A percentile compares a stretch with the other conserved stretches of the same genome.
These are phyloP conservation scores for Anoura caudifer DNA, from an alignment of 2,113 vertebrate genomes.

Conservation along the genomic window DNA sequence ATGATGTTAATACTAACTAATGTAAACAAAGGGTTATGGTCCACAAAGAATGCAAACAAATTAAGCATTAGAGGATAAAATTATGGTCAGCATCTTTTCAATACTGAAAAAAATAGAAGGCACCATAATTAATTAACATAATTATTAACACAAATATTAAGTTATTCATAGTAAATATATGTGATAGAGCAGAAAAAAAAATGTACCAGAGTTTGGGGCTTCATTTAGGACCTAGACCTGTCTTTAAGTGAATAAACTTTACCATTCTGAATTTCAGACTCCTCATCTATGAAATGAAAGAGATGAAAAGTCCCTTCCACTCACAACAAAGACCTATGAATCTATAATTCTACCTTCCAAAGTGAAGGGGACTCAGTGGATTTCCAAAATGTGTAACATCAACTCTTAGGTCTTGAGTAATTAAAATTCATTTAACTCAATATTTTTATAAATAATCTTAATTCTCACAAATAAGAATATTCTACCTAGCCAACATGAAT, in stretches of 20 bases:
- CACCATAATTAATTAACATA: background rate
- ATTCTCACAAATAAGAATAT: background rate
- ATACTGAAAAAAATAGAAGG: background rate
- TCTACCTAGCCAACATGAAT: background rate
- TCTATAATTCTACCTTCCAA: background rate
- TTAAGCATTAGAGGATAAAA: background rate
- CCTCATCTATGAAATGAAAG: background rate
- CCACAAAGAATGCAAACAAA: background rate
- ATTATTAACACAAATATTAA: background rate
- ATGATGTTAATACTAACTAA: background rate
- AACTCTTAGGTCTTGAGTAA: background rate
- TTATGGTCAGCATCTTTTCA: background rate
- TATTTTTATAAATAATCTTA: background rate
- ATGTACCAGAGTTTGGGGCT: background rate
- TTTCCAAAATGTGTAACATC: background rate
- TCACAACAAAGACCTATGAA: background rate
- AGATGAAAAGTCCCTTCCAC: background rate
- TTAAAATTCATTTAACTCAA: background rate
- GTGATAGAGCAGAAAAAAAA: background rate
- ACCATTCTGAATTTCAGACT: background rate
- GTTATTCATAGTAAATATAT: background rate
- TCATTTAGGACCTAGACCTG: background rate
- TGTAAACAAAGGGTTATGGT: background rate
- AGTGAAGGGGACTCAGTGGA: background rate
- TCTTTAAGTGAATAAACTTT: background rate